These are phyloP conservation scores for Theretra japonica DNA, from an alignment of 2,888 invertebrate species.

Conservation along the genomic window DNA sequence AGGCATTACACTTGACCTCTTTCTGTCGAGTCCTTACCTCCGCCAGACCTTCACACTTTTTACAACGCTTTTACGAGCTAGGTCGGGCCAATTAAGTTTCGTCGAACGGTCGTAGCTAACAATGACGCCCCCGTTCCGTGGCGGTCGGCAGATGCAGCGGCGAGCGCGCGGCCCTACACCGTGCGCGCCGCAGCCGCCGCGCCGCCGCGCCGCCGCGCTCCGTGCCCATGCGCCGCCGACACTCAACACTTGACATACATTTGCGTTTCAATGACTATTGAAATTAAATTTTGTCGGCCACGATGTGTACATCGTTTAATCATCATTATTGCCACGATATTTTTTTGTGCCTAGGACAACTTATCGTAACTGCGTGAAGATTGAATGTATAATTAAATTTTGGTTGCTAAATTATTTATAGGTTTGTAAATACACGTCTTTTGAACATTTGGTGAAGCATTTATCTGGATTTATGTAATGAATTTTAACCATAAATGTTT, in stretches of 20 bases:
- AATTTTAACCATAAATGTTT: not conserved
- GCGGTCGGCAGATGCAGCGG: conserved; percentile 58
- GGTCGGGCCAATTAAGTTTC: conserved; percentile 82
- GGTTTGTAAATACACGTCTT: not conserved
- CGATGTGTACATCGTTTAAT: conserved; percentile 15
- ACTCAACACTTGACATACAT: conserved; percentile 76
- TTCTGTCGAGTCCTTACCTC: conserved; percentile 83
- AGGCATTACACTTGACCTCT: conserved; percentile 84
- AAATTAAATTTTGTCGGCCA: conserved; percentile 53
- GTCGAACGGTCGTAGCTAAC: conserved; percentile 65
- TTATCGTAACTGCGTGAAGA: not conserved
- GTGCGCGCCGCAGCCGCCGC: not conserved
- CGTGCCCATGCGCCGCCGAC: conserved; percentile 7
- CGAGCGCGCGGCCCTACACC: conserved; percentile 54
- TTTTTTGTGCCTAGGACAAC: not conserved
- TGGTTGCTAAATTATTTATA: not conserved
- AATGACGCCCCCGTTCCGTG: conserved; percentile 64
- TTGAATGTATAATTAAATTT: not conserved
- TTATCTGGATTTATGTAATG: not conserved
- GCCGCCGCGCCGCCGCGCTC: not conserved
- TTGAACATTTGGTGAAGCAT: not conserved
- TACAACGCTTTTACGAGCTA: conserved; percentile 83
- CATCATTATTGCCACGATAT: not conserved
- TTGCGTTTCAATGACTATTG: conserved; percentile 72
- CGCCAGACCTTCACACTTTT: conserved; percentile 84